phyloP scores from a whole-genome alignment of 2,113 vertebrate species.

The Spea multiplicata region DNA sequence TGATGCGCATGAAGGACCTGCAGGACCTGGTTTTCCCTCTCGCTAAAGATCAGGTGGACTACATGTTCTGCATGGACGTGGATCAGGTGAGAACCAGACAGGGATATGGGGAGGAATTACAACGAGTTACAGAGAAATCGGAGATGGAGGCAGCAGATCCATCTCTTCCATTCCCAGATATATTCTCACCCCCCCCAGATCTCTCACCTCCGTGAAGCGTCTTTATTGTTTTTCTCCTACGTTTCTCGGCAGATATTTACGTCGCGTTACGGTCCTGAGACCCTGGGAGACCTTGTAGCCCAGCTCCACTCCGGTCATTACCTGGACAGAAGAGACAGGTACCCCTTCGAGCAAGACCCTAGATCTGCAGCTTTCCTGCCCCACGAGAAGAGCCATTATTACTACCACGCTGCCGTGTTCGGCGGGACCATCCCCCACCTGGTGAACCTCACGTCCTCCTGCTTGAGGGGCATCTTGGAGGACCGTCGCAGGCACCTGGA shows the following conservation, averaged over 20 bases:
- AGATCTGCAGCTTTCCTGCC: slow-evolving; percentile 63
- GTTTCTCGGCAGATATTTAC: slow-evolving; percentile 3
- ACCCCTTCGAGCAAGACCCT: slow-evolving; percentile 63
- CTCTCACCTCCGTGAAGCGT: no score
- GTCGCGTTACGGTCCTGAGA: slow-evolving; percentile 59
- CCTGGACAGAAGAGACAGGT: slow-evolving; percentile 50
- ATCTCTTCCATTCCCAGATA: no score
- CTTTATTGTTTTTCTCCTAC: not conserved
- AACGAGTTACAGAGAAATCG: no score
- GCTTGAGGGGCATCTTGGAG: slow-evolving; percentile 56
- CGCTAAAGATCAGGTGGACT: slow-evolving; percentile 10
- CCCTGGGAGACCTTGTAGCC: slow-evolving; percentile 68
- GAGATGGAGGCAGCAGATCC: no score
- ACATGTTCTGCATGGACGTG: slow-evolving; percentile 29
- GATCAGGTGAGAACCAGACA: slow-evolving; percentile 20
- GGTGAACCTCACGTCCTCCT: slow-evolving; percentile 57
- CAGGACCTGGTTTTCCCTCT: not conserved
- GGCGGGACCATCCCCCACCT: slow-evolving; percentile 66
- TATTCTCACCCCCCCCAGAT: no score
- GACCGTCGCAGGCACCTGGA: slow-evolving; percentile 66
- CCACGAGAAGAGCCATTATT: slow-evolving; percentile 61
- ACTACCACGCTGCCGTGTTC: slow-evolving; percentile 75
- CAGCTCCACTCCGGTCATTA: slow-evolving; percentile 71
- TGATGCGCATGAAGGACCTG: slow-evolving; percentile 17
- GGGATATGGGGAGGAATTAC: no score